Conservation (phyloP, 2,797 vertebrate species). For the Steatocranus sp. region DNA sequence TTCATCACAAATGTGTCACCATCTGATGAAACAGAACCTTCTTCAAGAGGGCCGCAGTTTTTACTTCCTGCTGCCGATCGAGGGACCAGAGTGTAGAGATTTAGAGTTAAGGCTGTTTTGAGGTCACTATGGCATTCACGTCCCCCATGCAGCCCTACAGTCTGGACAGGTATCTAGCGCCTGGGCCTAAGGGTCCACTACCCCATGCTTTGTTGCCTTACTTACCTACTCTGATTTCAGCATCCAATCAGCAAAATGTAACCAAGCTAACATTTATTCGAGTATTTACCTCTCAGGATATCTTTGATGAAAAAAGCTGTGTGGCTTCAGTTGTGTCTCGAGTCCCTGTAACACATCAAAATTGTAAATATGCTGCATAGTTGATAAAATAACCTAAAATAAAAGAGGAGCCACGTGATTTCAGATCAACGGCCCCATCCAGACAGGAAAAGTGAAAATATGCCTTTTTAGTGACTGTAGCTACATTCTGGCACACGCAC, state of each 20-base stretch:
- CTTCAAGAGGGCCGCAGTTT: conserved; percentile 22
- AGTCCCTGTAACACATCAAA: neutral
- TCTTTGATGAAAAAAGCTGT: neutral
- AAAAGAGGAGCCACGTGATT: neutral
- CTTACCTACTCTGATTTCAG: neutral
- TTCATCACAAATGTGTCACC: too few species aligned
- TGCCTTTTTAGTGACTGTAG: neutral
- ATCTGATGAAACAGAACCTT: conserved; percentile 28
- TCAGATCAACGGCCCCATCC: neutral
- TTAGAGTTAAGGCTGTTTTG: neutral
- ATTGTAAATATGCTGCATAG: neutral
- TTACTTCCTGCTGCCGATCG: conserved; percentile 11
- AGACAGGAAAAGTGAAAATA: neutral
- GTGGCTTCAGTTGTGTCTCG: neutral
- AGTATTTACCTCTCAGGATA: neutral
- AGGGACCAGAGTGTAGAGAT: neutral
- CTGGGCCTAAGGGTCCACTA: neutral
- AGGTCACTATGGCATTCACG: neutral
- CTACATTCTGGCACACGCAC: conserved; percentile 14
- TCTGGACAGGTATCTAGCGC: neutral
- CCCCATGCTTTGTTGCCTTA: neutral
- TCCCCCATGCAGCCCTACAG: neutral
- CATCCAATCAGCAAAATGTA: neutral
- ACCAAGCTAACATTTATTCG: neutral
- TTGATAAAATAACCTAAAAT: neutral